These are phyloP conservation scores for Cyclina sinensis DNA, from an alignment of 1,140 invertebrate species.

Conservation along the genomic window DNA sequence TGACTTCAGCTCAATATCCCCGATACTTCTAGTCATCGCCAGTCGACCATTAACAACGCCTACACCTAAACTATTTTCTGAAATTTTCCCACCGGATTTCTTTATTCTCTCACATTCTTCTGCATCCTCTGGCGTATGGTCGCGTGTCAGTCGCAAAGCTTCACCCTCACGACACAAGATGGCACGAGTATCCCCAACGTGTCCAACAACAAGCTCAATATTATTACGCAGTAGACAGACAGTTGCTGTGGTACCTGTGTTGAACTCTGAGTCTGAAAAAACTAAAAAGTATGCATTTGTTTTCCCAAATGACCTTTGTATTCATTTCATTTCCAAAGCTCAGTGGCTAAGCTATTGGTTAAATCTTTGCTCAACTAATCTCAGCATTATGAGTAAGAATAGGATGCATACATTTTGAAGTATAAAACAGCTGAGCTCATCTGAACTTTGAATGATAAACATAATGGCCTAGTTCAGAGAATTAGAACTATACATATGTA, in stretches of 20 bases:
- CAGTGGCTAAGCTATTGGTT: too few species aligned
- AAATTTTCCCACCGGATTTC: slow-evolving; percentile 79
- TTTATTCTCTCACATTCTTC: slow-evolving; percentile 79
- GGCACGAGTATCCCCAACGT: slow-evolving; percentile 89
- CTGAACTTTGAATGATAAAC: too few species aligned
- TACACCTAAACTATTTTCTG: slow-evolving; percentile 86
- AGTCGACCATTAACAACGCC: slow-evolving; percentile 87
- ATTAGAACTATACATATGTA: too few species aligned
- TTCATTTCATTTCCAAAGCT: too few species aligned
- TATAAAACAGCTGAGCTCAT: too few species aligned
- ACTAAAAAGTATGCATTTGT: too few species aligned
- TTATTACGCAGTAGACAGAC: slow-evolving; percentile 88
- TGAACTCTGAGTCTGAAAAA: slow-evolving; percentile 54
- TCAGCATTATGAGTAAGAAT: too few species aligned
- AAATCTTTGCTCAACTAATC: too few species aligned
- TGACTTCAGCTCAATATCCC: slow-evolving; percentile 88
- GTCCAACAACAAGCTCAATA: slow-evolving; percentile 87
- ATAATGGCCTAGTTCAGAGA: too few species aligned
- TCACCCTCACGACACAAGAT: slow-evolving; percentile 88
- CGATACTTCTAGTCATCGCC: slow-evolving; percentile 89
- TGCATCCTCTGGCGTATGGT: slow-evolving; percentile 87
- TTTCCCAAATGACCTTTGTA: too few species aligned
- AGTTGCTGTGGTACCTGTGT: slow-evolving; percentile 88
- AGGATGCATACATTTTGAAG: too few species aligned
- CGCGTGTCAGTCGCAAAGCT: slow-evolving; percentile 87